A percentile compares a stretch with the other conserved stretches of the same genome.
phyloP scores from a whole-genome alignment of 2,797 vertebrate genomes.

The Myiotriccus ornatus region DNA sequence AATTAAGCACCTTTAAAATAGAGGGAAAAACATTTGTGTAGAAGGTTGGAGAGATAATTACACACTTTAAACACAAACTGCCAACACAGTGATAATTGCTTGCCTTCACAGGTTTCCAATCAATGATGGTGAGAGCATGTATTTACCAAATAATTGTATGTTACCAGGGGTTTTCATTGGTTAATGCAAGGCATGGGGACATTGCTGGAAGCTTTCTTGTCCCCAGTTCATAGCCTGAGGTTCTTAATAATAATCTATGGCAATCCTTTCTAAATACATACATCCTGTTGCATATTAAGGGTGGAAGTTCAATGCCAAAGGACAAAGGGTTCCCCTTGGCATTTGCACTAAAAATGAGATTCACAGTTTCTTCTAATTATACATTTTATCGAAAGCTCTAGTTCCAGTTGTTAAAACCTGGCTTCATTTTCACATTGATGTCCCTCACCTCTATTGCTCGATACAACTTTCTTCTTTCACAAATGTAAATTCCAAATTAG shows the following conservation, averaged over 20 bases:
- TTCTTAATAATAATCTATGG: neutral
- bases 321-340: neutral
- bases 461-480: neutral
- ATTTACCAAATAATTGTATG: neutral
- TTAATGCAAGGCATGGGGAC: neutral
- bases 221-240: neutral
- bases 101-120: neutral
- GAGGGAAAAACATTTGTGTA: neutral
- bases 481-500: slow-evolving; percentile 27
- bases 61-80: slow-evolving; percentile 12
- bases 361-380: slow-evolving; percentile 7
- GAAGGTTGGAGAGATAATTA: slow-evolving; percentile 37
- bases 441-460: neutral
- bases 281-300: neutral
- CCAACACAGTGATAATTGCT: slow-evolving; percentile 40
- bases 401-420: neutral
- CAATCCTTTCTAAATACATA: neutral
- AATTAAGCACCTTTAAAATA: slow-evolving; percentile 17
- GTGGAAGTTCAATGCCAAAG: neutral
- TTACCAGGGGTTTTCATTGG: neutral
- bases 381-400: neutral
- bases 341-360: neutral
- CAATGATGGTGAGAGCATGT: neutral
- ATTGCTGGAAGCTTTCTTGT: neutral
- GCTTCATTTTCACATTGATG: neutral